Evolutionary conservation across 2,113 vertebrate genomes (phyloP).

Genomic region (Catharus bicknelli): DNA sequence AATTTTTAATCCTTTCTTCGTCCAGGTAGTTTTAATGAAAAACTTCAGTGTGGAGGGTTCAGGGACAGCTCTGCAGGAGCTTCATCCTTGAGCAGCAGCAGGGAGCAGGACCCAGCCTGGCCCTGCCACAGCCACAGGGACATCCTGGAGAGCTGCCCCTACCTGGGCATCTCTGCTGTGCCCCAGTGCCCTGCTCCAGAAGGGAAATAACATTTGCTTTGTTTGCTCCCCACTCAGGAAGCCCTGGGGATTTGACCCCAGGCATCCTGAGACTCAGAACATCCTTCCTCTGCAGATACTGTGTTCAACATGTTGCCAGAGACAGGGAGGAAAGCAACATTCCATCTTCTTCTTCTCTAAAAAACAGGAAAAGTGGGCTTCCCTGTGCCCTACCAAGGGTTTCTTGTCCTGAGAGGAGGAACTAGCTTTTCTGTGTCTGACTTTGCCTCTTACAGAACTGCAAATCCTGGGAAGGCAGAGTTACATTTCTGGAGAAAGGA

Average conservation of each 20-base stretch:
- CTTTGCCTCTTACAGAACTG: background rate
- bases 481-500: background rate
- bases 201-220: background rate
- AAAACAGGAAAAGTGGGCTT: conserved; percentile 26
- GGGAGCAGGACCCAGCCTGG: background rate
- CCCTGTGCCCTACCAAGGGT: background rate
- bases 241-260: background rate
- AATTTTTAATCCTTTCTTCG: background rate
- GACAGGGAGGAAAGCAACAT: background rate
- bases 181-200: background rate
- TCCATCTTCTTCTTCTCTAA: background rate
- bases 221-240: background rate
- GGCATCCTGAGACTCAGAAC: background rate
- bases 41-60: accelerated
- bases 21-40: background rate
- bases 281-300: conserved; percentile 37
- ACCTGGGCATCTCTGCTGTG: background rate
- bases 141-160: background rate
- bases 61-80: background rate
- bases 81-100: background rate
- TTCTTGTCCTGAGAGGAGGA: background rate
- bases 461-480: background rate
- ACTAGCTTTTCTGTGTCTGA: background rate
- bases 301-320: background rate
- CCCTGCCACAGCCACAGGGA: background rate